Evolutionary conservation across 2,888 invertebrate genomes (phyloP), one percentile per base, ranked within the genome.

Genomic region (Drosophila maculinotata): DNA sequence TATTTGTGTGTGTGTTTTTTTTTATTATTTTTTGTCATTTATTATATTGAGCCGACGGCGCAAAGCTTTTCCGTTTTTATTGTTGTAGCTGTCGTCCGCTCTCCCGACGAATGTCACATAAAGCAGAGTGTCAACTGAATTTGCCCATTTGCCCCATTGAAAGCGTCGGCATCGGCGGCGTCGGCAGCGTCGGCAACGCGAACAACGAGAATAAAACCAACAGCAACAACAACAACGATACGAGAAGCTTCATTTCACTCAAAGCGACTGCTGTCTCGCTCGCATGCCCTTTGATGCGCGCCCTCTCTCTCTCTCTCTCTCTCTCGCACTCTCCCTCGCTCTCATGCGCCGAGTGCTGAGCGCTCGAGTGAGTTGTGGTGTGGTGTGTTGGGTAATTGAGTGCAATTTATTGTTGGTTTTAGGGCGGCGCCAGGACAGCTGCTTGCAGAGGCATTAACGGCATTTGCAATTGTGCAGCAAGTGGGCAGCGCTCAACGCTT

Each of bases 61-160:
- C 41, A 64, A 79, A 82, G 63, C 65, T 78, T 69, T 39, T 36
- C 44, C 39, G 57, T 47, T 49, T 62, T 41, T 48, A 45, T 60
- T 54, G 63, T 67, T 49, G 54, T 59, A 48, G 57, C 60, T 71
- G 62, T 63, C 33, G 67, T 80, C 86, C 80, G 87, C 71, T 80
- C 78, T 73, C 86, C 71, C 77, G 84, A 80, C 81, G 72, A 81
- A 64, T 87, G 85, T 84, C 84, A 78, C 76, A 80, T 76, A 89
- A 89, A 87, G 88, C 80, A 88, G 87, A 75, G 76, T 85, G 73
- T 78, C 73, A 78, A 87, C 87, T 88, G 76, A 79, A 76, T 69
- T 79, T 70, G 68, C 49, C 69, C 66, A 51, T 69, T 63, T 56
- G 66, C 69, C 59, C 64, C 48, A 54, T 52, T 38, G 58, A 72